Base-by-base conservation (phyloP, 2,113 vertebrate species). In the Pachyramphus minor region DNA sequence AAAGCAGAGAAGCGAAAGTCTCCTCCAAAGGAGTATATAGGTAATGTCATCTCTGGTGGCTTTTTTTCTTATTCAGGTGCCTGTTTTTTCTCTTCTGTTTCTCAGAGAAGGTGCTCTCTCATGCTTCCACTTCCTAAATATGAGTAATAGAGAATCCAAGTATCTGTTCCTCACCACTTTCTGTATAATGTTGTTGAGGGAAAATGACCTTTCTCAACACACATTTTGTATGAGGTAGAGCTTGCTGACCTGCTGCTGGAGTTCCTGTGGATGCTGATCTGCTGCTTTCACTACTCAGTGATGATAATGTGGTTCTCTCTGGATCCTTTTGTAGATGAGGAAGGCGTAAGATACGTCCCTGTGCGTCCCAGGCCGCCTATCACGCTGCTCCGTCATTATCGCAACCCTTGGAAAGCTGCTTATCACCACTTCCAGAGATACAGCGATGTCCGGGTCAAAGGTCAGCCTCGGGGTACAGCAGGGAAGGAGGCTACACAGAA, bases 381-480 rank as follows among this genome's bases (percentile, higher is more conserved):
- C 73, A 99, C 99, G 1, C 97, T 99, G 84, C 98, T 99, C 16
- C 98, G 99, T 2, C 99, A 99, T 55, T 99, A 99, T 73, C 98
- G 99, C 72, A 99, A 99, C 91, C 99, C 99, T 16, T 99, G 99
- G 99, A 99, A 99, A 96, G 99, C 99, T 6, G 99, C 99, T 4
- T 99, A 99, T 95, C 99, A 99, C 95, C 99, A 99, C 97, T 99
- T 99, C 79, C 99, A 99, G 98, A 98, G 99, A 79, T 99, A 99
- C 95, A 99, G 98, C 17, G 99, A 99, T 31, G 99, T 99, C 90
- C 98, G 99, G 9, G 99, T 99, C 58, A 99, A 99, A 99, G 99
- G 99, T 99, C 88, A 96, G 98, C 28, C 13, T 10, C 3, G 5
- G 76, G 14, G 4, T 3, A 12, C 1, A 6, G 28, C 41, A 41